A percentile compares a stretch with the other conserved stretches of the same genome.
phyloP scores from a whole-genome alignment of 1,140 invertebrate species.

The Megalonaias nervosa region DNA sequence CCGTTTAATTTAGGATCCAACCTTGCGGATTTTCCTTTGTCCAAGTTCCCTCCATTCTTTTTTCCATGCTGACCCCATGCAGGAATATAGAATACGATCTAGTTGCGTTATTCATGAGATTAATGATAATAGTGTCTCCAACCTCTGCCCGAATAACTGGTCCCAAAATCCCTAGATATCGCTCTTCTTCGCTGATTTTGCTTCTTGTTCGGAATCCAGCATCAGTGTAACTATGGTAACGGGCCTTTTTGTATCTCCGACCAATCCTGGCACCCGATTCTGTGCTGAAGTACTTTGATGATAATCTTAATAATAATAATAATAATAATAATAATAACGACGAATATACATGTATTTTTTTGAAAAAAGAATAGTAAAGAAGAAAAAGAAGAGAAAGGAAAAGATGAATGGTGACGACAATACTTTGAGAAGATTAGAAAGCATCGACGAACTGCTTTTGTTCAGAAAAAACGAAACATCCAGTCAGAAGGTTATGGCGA shows the following conservation, averaged over 20 bases:
- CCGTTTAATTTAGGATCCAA: neutral
- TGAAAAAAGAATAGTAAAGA: neutral
- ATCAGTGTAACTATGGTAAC: slow-evolving; percentile 53
- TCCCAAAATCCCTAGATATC: slow-evolving; percentile 56
- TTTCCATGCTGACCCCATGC: slow-evolving; percentile 43
- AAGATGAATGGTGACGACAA: slow-evolving; percentile 2
- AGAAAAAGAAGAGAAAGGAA: neutral
- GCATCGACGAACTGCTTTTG: neutral
- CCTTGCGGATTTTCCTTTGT: slow-evolving; percentile 9
- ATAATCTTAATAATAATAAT: slow-evolving; percentile 1
- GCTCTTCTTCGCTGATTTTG: slow-evolving; percentile 34
- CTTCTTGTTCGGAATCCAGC: slow-evolving; percentile 41
- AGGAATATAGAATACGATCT: slow-evolving; percentile 42
- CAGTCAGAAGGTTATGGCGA: neutral
- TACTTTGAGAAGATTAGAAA: neutral
- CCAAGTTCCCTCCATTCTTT: slow-evolving; percentile 40
- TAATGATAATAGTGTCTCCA: slow-evolving; percentile 48
- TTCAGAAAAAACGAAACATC: neutral
- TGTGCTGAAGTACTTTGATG: slow-evolving; percentile 8
- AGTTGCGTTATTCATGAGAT: slow-evolving; percentile 39
- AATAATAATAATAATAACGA: slow-evolving; percentile 1
- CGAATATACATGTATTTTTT: too few relatives aligned
- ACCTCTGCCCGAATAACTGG: slow-evolving; percentile 61
- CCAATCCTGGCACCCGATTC: slow-evolving; percentile 38
- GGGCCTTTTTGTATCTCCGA: slow-evolving; percentile 51